Base-by-base conservation (phyloP, 1,140 invertebrate species). In the Psix sp. region DNA sequence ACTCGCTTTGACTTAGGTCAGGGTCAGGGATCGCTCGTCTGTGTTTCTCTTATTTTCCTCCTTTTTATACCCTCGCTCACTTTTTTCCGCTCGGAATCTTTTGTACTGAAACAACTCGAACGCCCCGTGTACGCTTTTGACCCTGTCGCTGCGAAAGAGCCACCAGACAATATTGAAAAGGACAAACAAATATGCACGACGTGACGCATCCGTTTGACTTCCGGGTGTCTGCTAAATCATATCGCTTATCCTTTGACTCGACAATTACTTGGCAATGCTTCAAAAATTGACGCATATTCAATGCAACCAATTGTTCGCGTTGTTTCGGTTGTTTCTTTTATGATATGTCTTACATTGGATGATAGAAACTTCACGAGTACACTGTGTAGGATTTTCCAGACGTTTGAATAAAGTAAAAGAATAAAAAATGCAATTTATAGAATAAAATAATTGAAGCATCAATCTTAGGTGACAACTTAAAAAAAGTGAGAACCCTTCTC, bases 1-100 rank as follows among this genome's bases (percentile, higher is more conserved):
- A 54, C 49, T 71, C 51, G 57, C 49, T 63, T 63, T 62, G 57
- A 62, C 67, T 71, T 57, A 62, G 67, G 57, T 71, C 67, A 62
- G 57, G 57, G 67, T 71, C 67, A 71, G 57, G 43, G 67, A 71
- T 71, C 43, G 57, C n/a, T 60, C 21, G 14, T 54, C 17, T 24
- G 29, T 60, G 31, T 54, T 46, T 60, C 66, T 62, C 5, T 48
- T 56, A 18, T 48, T 49, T 31, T 45, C 20, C 38, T 40, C 17
- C 45, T 16, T 17, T 15, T 17, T 26, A 7, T 13, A 31, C 26
- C 17, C 24, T 10, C 21, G 4, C 31, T 20, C 39, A 9, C 21
- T 54, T 16, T 46, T 51, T 40, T 35, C 16, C 7, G 1, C 36
- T 35, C 16, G 18, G 14, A 39, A 31, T 39, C 21, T 45, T 24